Conservation (phyloP, 1,140 invertebrate genomes). For the Heliothis subflexa region DNA sequence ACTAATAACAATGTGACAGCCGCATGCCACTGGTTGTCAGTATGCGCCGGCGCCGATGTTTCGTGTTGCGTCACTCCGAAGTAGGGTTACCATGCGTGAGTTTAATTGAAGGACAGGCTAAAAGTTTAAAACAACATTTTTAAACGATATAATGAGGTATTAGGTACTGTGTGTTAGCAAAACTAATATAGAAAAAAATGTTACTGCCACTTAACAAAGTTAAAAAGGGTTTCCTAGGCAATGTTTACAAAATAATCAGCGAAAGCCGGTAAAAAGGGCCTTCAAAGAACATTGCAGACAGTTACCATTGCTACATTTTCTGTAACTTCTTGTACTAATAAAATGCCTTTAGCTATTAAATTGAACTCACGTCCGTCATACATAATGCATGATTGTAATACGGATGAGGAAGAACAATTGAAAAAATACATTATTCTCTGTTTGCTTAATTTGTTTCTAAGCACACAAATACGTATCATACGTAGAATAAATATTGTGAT, state of each 20-base stretch:
- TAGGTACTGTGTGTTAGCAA: no score
- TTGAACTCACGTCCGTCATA: not conserved
- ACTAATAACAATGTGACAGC: slow-evolving; percentile 44
- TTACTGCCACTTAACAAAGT: no score
- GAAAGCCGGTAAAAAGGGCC: no score
- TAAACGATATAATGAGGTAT: not conserved
- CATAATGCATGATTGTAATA: not conserved
- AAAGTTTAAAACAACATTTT: not conserved
- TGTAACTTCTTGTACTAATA: no score
- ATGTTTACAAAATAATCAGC: no score
- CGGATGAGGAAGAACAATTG: not conserved
- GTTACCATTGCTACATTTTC: no score
- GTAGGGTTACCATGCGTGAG: slow-evolving; percentile 3
- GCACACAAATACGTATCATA: not conserved
- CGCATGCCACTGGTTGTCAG: slow-evolving; percentile 34
- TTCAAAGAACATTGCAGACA: no score
- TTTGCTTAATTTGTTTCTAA: not conserved
- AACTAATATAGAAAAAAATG: no score
- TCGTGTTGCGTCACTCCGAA: slow-evolving; percentile 21
- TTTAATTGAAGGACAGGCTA: not conserved
- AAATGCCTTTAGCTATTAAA: not conserved
- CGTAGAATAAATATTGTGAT: no score
- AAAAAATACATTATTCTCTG: not conserved
- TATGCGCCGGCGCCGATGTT: slow-evolving; percentile 39
- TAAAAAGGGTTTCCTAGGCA: no score